Evolutionary conservation across 1,140 invertebrate species (phyloP).

Genomic region (Yoshiicerus persimilis): DNA sequence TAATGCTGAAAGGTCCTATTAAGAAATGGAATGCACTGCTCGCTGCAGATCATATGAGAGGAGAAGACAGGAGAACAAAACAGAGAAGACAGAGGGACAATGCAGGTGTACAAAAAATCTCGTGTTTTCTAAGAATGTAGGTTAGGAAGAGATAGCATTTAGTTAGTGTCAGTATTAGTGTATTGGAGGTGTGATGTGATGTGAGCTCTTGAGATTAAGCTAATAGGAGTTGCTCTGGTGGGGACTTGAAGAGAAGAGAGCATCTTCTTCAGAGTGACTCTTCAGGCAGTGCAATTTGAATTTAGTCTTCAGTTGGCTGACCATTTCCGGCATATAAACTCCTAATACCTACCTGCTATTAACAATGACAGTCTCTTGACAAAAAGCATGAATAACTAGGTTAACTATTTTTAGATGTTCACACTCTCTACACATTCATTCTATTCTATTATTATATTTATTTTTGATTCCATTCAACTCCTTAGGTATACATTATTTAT

Average conservation of each 20-base stretch:
- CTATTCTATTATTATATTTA: not conserved
- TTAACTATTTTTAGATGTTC: slow-evolving; percentile 21
- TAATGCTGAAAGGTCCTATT: not conserved
- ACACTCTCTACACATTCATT: slow-evolving; percentile 15
- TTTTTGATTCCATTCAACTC: not conserved
- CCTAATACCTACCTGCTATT: not conserved
- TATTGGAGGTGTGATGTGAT: not conserved
- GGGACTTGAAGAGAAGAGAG: not conserved
- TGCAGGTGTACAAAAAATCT: not conserved
- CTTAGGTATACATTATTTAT: not conserved
- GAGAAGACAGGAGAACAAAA: not conserved
- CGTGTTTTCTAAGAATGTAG: not conserved
- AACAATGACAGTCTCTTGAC: slow-evolving; percentile 2
- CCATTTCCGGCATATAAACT: slow-evolving; percentile 3
- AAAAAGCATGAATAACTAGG: slow-evolving; percentile 6
- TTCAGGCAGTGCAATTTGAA: too few relatives aligned
- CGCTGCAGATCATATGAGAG: not conserved
- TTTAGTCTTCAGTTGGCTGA: not conserved
- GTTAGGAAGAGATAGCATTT: not conserved
- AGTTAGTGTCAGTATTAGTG: too few relatives aligned
- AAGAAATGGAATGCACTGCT: not conserved
- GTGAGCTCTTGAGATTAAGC: not conserved
- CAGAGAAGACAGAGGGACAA: too few relatives aligned
- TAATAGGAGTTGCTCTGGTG: too few relatives aligned
- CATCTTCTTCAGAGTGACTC: not conserved